A percentile compares a stretch with the other conserved stretches of the same genome.
Conservation (phyloP, 1,140 invertebrate species). For the Sinonovacula constricta region DNA sequence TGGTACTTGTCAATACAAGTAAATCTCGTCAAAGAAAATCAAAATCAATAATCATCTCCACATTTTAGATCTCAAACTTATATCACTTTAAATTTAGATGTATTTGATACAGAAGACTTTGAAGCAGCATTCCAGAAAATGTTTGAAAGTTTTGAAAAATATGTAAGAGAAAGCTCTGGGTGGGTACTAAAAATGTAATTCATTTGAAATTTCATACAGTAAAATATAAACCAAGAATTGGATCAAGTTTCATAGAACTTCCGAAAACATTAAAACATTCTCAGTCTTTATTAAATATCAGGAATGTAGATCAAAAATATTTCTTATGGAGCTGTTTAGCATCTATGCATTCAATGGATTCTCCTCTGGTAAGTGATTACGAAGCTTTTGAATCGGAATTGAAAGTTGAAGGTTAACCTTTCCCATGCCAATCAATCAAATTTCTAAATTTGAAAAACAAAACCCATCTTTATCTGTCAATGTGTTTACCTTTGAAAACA, state of each 20-base stretch:
- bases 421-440: slow-evolving; percentile 8
- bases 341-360: slow-evolving; percentile 38
- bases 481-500: too few species aligned
- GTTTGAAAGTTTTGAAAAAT: slow-evolving; percentile 25
- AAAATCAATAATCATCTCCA: neutral
- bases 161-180: slow-evolving; percentile 21
- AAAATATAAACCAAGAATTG: too few species aligned
- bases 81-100: slow-evolving; percentile 8
- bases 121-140: too few species aligned
- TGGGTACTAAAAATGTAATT: slow-evolving; percentile 6
- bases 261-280: slow-evolving; percentile 2
- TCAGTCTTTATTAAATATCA: too few species aligned
- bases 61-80: slow-evolving; percentile 24
- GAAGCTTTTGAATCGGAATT: slow-evolving; percentile 35
- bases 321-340: slow-evolving; percentile 50
- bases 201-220: too few species aligned
- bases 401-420: slow-evolving; percentile 24
- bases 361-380: slow-evolving; percentile 37
- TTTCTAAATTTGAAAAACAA: too few species aligned
- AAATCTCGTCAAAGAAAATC: slow-evolving; percentile 21
- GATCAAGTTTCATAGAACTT: slow-evolving; percentile 26
- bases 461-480: too few species aligned
- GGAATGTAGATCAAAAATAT: slow-evolving; percentile 43
- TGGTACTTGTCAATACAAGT: slow-evolving; percentile 34
- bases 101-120: slow-evolving; percentile 10